Base-by-base conservation (phyloP, 1,140 invertebrate species). In the Sycophaga agraensis region DNA sequence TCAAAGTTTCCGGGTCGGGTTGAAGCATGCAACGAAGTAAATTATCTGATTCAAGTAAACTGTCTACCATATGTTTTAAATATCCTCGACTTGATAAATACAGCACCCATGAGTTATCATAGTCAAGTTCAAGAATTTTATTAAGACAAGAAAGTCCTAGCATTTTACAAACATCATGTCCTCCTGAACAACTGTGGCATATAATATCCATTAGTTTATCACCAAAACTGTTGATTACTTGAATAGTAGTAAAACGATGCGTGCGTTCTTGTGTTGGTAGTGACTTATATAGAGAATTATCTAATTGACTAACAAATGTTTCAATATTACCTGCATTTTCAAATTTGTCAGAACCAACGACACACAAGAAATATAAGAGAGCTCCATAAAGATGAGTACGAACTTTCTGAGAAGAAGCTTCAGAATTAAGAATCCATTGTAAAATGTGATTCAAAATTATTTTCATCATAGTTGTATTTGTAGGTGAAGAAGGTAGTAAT, bases 121-220 rank as follows among this genome's bases (percentile, higher is more conserved):
- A 86, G 65, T 92, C 89, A 55, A 93, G 79, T 43, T 89, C 88
- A 0, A 94, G 82, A 22, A 96, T 84, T 34, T 89, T 85, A 71
- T 93, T 90, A 31, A 96, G 80, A 57, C 90, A 91, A 1, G 91
- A 87, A 26, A 97, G 77, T 0, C 93, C 89, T 50, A 94, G 81
- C 89, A 95, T 94, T 78, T 92, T 89, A 70, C 91, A 93, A 17
- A 96, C 88, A 70, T 96, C 91, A 72, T 95, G 92, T 0, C 92
- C 91, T 12, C 89, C 89, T 8, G 92, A 91, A 59, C 90, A 92
- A 80, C 96, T 94, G 57, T 90, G 85, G 69, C 91, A 93, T 24
- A 96, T 80, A 26, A 92, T 87, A 66, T 92, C 88, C 73, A 94
- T 89, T 14, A 96, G 78, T 71, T 89, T 88, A 57, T 94, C 90